Evolutionary conservation across 1,140 invertebrate species (phyloP).

Genomic region (Helicoverpa zea): DNA sequence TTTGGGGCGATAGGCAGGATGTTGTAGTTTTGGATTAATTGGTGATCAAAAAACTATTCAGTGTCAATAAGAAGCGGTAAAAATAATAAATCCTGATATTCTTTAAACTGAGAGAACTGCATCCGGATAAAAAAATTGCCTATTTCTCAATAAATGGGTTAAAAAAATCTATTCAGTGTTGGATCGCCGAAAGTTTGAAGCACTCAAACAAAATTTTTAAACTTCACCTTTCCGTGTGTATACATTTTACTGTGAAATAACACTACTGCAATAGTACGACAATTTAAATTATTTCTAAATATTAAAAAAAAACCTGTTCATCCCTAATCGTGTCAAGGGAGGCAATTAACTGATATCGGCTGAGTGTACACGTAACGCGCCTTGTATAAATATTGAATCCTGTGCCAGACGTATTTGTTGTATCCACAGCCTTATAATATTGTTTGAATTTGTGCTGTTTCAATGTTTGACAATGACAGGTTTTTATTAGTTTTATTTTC

Average conservation of each 20-base stretch:
- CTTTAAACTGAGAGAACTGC: no score
- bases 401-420: slow-evolving; percentile 25
- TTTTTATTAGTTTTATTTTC: slow-evolving; percentile 25
- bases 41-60: background rate
- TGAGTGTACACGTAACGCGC: slow-evolving; percentile 9
- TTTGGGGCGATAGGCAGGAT: background rate
- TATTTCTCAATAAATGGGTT: no score
- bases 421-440: slow-evolving; percentile 39
- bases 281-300: no score
- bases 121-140: no score
- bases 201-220: background rate
- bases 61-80: background rate
- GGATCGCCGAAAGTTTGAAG: no score
- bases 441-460: slow-evolving; percentile 26
- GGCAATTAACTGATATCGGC: slow-evolving; percentile 46
- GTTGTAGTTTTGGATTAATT: slow-evolving; percentile 1
- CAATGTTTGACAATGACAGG: slow-evolving; percentile 15
- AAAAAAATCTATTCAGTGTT: no score
- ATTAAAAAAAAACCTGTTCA: background rate
- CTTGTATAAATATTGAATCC: slow-evolving; percentile 44
- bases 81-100: no score
- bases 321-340: slow-evolving; percentile 29
- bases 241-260: no score
- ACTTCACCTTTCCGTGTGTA: no score
- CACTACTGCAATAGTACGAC: no score